Conservation (phyloP, 2,888 invertebrate species). For the Tipula helvola region DNA sequence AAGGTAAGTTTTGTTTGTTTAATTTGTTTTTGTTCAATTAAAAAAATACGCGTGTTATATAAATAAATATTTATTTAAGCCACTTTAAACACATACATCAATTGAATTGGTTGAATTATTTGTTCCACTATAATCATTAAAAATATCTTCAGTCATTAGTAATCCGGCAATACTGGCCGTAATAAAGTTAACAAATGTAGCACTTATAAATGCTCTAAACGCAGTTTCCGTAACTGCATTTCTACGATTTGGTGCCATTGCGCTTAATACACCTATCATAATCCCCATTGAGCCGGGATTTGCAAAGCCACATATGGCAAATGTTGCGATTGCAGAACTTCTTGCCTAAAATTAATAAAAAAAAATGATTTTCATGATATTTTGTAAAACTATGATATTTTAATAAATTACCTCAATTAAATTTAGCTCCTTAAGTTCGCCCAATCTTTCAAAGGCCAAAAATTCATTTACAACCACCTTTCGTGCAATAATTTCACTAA, state of each 20-base stretch:
- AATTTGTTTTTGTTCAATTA: too few species aligned
- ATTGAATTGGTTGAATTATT: background rate
- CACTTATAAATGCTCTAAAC: constrained; percentile 65
- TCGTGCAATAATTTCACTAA: constrained; percentile 73
- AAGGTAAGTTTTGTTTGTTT: too few species aligned
- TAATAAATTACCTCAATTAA: background rate
- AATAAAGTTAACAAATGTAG: constrained; percentile 72
- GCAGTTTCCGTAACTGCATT: constrained; percentile 55
- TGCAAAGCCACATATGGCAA: constrained; percentile 83
- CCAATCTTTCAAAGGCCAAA: constrained; percentile 72
- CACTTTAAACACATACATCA: background rate
- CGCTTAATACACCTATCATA: constrained; percentile 63
- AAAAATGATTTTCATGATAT: background rate
- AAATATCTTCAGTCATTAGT: constrained; percentile 39
- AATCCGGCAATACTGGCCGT: constrained; percentile 76
- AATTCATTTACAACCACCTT: constrained; percentile 91
- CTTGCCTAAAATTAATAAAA: constrained; percentile 41
- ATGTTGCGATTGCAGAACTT: constrained; percentile 74
- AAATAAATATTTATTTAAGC: too few species aligned
- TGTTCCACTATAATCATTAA: constrained; percentile 18
- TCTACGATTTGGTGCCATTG: constrained; percentile 63
- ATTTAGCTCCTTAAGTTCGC: constrained; percentile 41
- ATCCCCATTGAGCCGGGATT: constrained; percentile 82
- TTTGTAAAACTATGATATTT: too few species aligned
- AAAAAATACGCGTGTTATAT: too few species aligned